phyloP scores from a whole-genome alignment of 2,888 invertebrate species.

The Heliconius aoede region DNA sequence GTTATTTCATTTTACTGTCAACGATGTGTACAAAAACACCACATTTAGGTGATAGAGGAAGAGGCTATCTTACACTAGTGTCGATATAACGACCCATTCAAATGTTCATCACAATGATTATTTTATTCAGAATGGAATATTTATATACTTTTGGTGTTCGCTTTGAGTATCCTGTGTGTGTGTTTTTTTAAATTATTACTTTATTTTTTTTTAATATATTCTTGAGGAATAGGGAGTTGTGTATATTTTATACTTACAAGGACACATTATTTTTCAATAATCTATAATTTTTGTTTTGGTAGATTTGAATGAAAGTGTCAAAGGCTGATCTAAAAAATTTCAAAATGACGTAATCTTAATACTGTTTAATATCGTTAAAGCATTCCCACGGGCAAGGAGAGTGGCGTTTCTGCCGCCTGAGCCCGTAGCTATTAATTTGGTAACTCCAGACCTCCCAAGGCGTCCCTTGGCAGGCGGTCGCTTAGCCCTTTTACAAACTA shows the following conservation, averaged over 20 bases:
- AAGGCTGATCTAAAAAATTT: constrained; percentile 5
- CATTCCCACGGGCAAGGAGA: constrained; percentile 45
- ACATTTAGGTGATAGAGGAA: constrained; percentile 40
- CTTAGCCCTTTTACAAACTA: constrained; percentile 64
- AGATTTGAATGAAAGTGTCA: not conserved
- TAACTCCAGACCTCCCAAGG: constrained; percentile 73
- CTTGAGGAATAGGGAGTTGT: not conserved
- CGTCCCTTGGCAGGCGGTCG: constrained; percentile 58
- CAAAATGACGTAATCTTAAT: constrained; percentile 50
- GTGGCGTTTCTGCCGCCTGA: constrained; percentile 46
- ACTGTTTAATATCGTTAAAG: constrained; percentile 50
- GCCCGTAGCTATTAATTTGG: constrained; percentile 71
- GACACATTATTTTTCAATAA: not conserved
- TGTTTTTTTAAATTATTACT: constrained; percentile 33
- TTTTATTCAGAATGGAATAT: constrained; percentile 63
- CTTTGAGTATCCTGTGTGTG: constrained; percentile 35
- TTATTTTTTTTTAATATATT: constrained; percentile 26
- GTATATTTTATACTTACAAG: not conserved
- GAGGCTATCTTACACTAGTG: constrained; percentile 51
- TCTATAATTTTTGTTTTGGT: not conserved
- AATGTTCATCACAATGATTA: constrained; percentile 62
- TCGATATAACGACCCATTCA: constrained; percentile 71
- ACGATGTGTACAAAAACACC: constrained; percentile 63
- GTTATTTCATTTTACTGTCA: constrained; percentile 43
- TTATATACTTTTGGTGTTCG: constrained; percentile 45